These are phyloP conservation scores for Rhizoglyphus robini DNA, from an alignment of 1,140 invertebrate species.

Conservation along the genomic window DNA sequence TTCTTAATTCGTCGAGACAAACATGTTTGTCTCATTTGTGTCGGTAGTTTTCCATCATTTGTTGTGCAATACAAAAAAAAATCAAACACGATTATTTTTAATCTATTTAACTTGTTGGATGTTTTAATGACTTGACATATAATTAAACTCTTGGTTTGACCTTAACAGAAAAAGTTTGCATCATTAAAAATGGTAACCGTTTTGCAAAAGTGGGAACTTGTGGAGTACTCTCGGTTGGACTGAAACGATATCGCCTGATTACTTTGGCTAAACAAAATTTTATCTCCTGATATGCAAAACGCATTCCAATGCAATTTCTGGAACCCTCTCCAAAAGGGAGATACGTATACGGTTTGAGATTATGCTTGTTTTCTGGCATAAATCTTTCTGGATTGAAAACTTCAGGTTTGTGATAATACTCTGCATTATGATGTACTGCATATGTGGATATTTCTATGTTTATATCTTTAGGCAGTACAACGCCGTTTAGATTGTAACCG, in stretches of 20 bases:
- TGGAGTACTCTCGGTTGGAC: neutral
- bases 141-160: no score
- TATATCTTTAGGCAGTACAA: conserved; percentile 23
- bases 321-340: neutral
- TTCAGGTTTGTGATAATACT: conserved; percentile 27
- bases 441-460: conserved; percentile 25
- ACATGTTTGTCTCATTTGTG: no score
- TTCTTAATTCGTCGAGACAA: no score
- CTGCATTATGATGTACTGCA: conserved; percentile 25
- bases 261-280: neutral
- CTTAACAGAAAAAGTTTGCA: no score
- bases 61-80: no score
- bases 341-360: neutral
- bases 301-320: neutral
- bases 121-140: no score
- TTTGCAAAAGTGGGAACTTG: no score
- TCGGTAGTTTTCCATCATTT: no score
- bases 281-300: neutral
- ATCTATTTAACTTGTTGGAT: no score
- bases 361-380: neutral
- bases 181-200: no score
- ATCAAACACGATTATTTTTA: no score
- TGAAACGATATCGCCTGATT: neutral
- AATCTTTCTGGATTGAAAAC: conserved; percentile 31
- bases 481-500: conserved; percentile 16